Base-by-base conservation (phyloP, 2,888 invertebrate species). In the Heliconius sara region DNA sequence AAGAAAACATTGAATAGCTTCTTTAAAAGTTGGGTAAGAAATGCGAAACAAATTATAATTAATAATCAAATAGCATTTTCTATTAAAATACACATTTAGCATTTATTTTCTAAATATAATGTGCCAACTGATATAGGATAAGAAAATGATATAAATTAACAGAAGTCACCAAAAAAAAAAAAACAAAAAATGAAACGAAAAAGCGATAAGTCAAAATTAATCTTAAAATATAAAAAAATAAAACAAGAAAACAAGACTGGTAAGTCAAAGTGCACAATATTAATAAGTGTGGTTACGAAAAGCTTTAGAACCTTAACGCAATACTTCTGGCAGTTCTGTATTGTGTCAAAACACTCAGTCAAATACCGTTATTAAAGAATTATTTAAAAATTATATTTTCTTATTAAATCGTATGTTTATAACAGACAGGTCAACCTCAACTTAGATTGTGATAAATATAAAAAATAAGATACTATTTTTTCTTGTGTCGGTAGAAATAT, bases 251-350 rank as follows among this genome's bases (percentile, higher is more conserved):
- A 60, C 16, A 73, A 60, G 19, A 60, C 72, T 34, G 25, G 4
- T 1, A 7, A 60, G 57, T 34, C 16, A 25, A 47, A 78, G 72
- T 67, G 78, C 73, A 30, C n/a, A 60, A 75, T 16, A 67, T 78
- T 66, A 78, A 78, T 78, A 57, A 75, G 74, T 79, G 78, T 75
- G 73, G 67, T 63, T 75, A 63, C 47, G 30, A 47, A 67, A 74
- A 75, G 60, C 57, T 60, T 43, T 16, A 27, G 16, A 60, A 73
- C 9, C 34, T 60, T 60, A 73, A 34, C 57, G 60, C 60, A 73
- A 34, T 60, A 60, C n/a, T 60, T 25, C 13, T 60, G 57, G 73
- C 73, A 73, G 73, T 73, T 73, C n/a, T 57, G n/a, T 34, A 39
- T 60, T 73, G 34, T 60, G 73, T 73, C 22, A 34, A 73, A 73